phyloP scores from a whole-genome alignment of 2,888 invertebrate genomes.

The Sinohyriopsis cumingii region DNA sequence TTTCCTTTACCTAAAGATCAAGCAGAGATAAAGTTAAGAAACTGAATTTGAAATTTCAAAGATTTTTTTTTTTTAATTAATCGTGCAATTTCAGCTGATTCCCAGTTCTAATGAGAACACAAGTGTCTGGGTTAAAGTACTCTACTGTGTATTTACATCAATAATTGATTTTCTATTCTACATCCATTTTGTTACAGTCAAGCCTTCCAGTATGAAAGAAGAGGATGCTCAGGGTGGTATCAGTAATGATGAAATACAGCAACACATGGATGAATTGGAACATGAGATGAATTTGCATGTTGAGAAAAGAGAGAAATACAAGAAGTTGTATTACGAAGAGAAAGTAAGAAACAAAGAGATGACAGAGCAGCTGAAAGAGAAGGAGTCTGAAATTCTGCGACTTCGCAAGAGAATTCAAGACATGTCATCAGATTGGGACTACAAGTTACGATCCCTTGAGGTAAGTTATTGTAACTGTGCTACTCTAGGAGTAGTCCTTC shows the following conservation, averaged over 20 bases:
- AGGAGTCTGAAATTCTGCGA: constrained; percentile 36
- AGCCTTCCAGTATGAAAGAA: constrained; percentile 1
- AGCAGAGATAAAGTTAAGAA: too few relatives aligned
- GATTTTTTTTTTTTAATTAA: background rate
- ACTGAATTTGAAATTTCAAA: too few relatives aligned
- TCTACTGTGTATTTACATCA: too few relatives aligned
- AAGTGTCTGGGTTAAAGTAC: background rate
- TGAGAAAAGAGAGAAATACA: constrained; percentile 52
- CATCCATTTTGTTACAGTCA: constrained; percentile 2
- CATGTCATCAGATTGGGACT: constrained; percentile 26
- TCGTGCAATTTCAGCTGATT: background rate
- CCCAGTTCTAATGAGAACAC: background rate
- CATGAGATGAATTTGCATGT: constrained; percentile 35
- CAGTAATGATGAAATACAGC: constrained; percentile 17
- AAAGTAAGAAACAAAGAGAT: constrained; percentile 40
- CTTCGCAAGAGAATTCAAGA: constrained; percentile 33
- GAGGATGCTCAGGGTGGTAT: constrained; percentile 3
- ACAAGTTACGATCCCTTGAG: constrained; percentile 47
- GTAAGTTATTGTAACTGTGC: constrained; percentile 18
- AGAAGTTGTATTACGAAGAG: constrained; percentile 49
- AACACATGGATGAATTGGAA: constrained; percentile 27
- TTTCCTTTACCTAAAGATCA: background rate
- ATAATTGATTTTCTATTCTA: too few relatives aligned
- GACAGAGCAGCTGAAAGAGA: constrained; percentile 38
- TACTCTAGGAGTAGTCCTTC: background rate